Base-by-base conservation (phyloP, 2,797 vertebrate genomes). In the Anguilla obscura region DNA sequence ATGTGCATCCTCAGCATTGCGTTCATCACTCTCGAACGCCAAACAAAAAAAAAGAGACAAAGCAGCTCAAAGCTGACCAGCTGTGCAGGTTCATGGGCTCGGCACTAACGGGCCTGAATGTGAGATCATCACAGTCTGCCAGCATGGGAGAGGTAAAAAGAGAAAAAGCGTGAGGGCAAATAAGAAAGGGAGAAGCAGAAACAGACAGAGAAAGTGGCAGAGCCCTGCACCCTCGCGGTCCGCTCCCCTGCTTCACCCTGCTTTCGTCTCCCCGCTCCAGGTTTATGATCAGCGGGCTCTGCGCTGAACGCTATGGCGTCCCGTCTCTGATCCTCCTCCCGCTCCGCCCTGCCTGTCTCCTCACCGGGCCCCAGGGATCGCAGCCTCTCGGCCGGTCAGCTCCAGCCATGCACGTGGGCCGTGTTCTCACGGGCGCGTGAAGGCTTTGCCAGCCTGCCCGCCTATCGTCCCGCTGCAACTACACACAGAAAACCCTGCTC, bases 371-470 rank as follows among this genome's bases (percentile, higher is more conserved):
- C 30, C 84, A 50, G 33, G 12, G 36, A 50, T 87, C 56, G 14
- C 56, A 18, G 92, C 90, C 94, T 94, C 92, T 95, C 88, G 27
- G 63, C 63, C 8, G 63, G n/a, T 93, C 95, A 93, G 94, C 95
- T 96, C 94, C 95, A 94, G 94, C 95, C 94, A 95, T 91, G 95
- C 93, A 92, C 92, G 96, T 97, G 96, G 96, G 94, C 95, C 94
- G 92, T 90, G 89, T 94, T 94, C 94, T 95, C 94, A 93, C 93
- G 95, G 71, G 91, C 94, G 95, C 96, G 96, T 97, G 97, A 99
- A 96, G 97, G 97, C 97, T 98, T 97, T 96, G 98, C 98, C 98
- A 98, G 96, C 95, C 92, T 54, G 21, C 36, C 9, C 58, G 16
- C 40, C 50, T 52, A 8, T 10, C 1, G 8, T 52, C 50, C 50